Base-by-base conservation (phyloP, 2,113 vertebrate genomes). In the Paradoxurus hermaphroditus region DNA sequence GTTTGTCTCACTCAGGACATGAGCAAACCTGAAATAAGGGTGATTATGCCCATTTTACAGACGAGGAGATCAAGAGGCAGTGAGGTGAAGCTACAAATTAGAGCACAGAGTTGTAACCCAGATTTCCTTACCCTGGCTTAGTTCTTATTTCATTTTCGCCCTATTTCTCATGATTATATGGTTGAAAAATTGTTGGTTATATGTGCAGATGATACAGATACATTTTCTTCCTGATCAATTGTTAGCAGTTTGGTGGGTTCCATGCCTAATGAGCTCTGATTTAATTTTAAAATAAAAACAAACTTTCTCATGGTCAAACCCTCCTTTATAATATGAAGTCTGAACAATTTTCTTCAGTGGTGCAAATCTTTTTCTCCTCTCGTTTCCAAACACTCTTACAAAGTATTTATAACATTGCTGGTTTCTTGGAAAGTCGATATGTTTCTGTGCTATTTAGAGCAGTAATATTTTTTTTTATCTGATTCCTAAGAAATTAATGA, bases 271-370 rank as follows among this genome's bases (percentile, higher is more conserved):
- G 2, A 72, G 63, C 16, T 81, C 81, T 63, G n/a, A 88, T 95
- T 96, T 82, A 70, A 88, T 86, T 89, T 90, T 49, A 95, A 82
- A 88, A 72, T 88, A 56, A 91, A 62, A 86, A n/a, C 39, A 39
- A 81, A 84, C 75, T 68, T 68, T 65, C 46, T 25, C 11, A 2
- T 31, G 29, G 23, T 59, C 70, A 94, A 82, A 44, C 7, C 15
- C 4, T 73, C 27, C 14, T 83, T 68, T 46, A 79, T 68, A 83
- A 90, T 56, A 59, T 83, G 62, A 95, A 75, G 62, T 94, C 23
- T 29, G 65, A 49, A 79, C 53, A 29, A 46, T 83, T 90, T 56
- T 86, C 85, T 92, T 65, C 91, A 75, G 39, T 90, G 86, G 46
- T 75, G 25, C 31, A 56, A 63, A 93, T 82, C 4, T 63, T 72